Percentiles rank a stretch among this genome's conserved stretches.
These are phyloP conservation scores for Epinephelus moara DNA, from an alignment of 2,113 vertebrate genomes.

Conservation along the genomic window DNA sequence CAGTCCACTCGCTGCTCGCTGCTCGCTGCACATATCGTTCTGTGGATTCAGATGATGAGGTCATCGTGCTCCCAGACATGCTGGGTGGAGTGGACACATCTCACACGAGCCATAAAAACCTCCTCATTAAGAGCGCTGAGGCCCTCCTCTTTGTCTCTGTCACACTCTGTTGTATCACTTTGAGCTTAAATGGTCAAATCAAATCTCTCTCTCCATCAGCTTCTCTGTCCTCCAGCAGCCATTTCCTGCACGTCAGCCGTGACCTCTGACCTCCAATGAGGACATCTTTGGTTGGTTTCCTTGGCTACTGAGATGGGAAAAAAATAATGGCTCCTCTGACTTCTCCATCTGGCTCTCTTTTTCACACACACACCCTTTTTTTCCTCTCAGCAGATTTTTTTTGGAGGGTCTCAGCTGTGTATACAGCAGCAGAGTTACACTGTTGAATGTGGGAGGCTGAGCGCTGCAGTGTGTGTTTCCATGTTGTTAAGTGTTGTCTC, in stretches of 20 bases:
- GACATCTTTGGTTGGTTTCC: conserved; percentile 66
- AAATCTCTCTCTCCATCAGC: conserved; percentile 20
- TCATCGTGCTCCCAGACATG: conserved; percentile 31
- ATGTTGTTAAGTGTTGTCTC: neutral
- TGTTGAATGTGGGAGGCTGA: neutral
- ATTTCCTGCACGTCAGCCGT: conserved; percentile 67
- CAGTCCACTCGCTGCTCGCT: neutral
- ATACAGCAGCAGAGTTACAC: neutral
- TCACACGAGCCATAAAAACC: conserved; percentile 37
- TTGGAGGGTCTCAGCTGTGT: conserved; percentile 47
- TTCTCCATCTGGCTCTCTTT: conserved; percentile 49
- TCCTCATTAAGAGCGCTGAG: neutral
- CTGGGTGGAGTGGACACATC: conserved; percentile 42
- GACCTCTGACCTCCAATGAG: conserved; percentile 65
- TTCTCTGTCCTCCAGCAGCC: conserved; percentile 19
- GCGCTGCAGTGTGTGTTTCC: neutral
- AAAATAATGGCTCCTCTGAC: conserved; percentile 26
- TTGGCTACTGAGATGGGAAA: conserved; percentile 57
- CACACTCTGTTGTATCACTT: conserved; percentile 15
- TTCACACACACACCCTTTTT: conserved; percentile 10
- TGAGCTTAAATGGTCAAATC: conserved; percentile 27
- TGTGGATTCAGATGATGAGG: conserved; percentile 38
- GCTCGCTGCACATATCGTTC: neutral
- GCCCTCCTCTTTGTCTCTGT: neutral
- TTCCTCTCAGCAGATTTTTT: conserved; percentile 27